These are phyloP conservation scores for Alentia gelatinosa DNA, from an alignment of 2,888 invertebrate species.

Conservation along the genomic window DNA sequence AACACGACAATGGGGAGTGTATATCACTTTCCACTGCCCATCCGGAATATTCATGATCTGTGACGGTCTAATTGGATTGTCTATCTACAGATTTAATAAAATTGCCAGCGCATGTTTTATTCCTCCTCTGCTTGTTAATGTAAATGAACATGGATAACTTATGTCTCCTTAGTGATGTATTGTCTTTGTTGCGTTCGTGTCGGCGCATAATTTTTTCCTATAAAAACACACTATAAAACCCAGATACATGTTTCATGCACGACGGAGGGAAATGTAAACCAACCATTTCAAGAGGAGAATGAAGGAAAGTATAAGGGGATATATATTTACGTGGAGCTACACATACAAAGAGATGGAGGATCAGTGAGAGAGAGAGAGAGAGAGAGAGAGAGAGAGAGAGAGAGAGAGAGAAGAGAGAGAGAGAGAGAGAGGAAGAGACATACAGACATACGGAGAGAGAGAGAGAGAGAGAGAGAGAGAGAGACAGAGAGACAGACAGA, in stretches of 20 bases:
- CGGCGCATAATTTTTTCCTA: no score
- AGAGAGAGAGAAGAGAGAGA: not conserved
- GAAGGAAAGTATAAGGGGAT: no score
- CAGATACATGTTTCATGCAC: no score
- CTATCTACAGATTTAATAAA: not conserved
- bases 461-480: constrained; percentile 52
- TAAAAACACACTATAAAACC: no score
- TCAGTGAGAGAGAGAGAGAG: not conserved
- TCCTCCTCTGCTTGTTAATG: not conserved
- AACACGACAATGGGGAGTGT: no score
- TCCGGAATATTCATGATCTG: not conserved
- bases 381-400: not conserved
- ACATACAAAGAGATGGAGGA: no score
- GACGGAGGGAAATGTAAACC: no score
- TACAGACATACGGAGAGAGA: constrained; percentile 50
- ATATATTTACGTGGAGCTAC: no score
- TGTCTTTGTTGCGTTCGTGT: not conserved
- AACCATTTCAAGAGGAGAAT: no score
- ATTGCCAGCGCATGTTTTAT: not conserved
- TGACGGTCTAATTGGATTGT: not conserved
- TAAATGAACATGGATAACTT: not conserved
- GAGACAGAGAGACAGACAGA: constrained; percentile 41
- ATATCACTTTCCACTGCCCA: not conserved
- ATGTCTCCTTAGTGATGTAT: not conserved
- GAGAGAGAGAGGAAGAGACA: constrained; percentile 44